Evolutionary conservation across 2,797 vertebrate genomes (phyloP).

Genomic region (Taenioides sp.): DNA sequence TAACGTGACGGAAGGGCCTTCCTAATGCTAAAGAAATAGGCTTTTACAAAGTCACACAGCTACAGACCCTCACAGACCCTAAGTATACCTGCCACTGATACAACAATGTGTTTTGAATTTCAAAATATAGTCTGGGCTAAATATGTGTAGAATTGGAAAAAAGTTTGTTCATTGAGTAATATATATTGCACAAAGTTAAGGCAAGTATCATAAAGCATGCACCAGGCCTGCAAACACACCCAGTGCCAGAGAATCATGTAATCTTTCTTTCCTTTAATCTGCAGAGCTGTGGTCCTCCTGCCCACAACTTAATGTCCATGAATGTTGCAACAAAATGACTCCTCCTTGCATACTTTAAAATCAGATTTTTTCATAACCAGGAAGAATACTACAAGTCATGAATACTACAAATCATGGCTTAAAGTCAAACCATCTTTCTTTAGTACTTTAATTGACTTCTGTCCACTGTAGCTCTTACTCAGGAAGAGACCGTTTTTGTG

Average conservation of each 20-base stretch:
- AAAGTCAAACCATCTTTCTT: not conserved
- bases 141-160: not conserved
- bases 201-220: not conserved
- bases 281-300: constrained; percentile 3
- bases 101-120: not conserved
- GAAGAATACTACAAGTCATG: not conserved
- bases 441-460: not conserved
- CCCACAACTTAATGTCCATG: not conserved
- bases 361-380: not conserved
- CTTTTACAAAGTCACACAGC: not conserved
- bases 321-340: not conserved
- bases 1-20: not conserved
- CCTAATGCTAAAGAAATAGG: not conserved
- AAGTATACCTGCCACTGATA: not conserved
- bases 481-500: constrained; percentile 44
- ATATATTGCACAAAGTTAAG: not conserved
- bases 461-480: constrained; percentile 19
- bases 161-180: not conserved
- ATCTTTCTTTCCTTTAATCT: constrained; percentile 2
- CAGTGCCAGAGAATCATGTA: not conserved
- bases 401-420: not conserved
- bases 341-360: not conserved
- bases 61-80: not conserved
- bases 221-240: not conserved
- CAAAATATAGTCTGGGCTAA: not conserved